Conservation (phyloP, 2,797 vertebrate species). For the Octomys mimax region DNA sequence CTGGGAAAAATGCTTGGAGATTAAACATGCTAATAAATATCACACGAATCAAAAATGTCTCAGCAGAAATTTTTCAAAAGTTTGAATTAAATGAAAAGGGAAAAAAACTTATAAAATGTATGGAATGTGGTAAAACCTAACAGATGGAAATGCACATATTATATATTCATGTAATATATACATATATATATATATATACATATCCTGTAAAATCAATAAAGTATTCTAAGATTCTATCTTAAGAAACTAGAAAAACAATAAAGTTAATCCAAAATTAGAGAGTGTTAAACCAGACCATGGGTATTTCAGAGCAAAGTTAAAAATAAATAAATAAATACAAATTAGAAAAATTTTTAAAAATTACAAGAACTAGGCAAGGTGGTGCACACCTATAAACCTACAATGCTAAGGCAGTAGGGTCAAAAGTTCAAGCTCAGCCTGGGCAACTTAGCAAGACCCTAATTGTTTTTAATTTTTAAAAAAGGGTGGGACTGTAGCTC, state of each 20-base stretch:
- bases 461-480: background rate
- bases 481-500: background rate
- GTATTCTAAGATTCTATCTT: background rate
- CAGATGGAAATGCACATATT: background rate
- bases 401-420: background rate
- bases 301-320: slow-evolving; percentile 31
- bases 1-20: background rate
- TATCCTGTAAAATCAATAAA: background rate
- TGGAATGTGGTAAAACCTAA: background rate
- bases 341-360: slow-evolving; percentile 21
- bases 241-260: slow-evolving; percentile 14
- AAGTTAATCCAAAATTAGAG: slow-evolving; percentile 31
- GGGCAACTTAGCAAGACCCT: background rate
- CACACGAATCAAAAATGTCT: background rate
- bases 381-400: background rate
- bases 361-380: background rate
- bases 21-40: slow-evolving; percentile 8
- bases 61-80: slow-evolving; percentile 9
- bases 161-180: background rate
- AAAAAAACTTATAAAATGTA: slow-evolving; percentile 10
- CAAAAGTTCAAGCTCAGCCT: background rate
- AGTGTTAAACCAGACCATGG: slow-evolving; percentile 4
- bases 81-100: background rate
- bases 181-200: background rate
- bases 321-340: background rate